Percentiles rank a stretch among this genome's conserved stretches.
Evolutionary conservation across 2,797 vertebrate genomes (phyloP).

Genomic region (Eupleurogrammus muticus): DNA sequence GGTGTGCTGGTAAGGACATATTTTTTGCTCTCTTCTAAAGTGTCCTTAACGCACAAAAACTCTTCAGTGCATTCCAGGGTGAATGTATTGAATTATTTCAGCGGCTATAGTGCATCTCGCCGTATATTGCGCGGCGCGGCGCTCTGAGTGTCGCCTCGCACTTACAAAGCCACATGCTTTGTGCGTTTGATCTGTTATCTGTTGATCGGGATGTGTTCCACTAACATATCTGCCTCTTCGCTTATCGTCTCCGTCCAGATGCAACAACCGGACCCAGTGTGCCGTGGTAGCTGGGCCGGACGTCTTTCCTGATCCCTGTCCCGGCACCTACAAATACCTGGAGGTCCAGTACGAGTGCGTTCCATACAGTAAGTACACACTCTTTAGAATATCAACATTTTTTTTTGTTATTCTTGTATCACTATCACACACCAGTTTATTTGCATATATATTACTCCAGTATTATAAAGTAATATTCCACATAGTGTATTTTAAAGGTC

Average conservation of each 20-base stretch:
- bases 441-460: neutral
- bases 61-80: slow-evolving; percentile 27
- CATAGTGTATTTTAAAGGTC: neutral
- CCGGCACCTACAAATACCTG: slow-evolving; percentile 97
- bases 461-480: neutral
- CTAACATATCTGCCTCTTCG: slow-evolving; percentile 14
- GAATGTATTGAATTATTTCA: slow-evolving; percentile 18
- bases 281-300: slow-evolving; percentile 97
- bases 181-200: slow-evolving; percentile 6
- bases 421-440: neutral
- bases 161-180: neutral
- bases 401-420: neutral
- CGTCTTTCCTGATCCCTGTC: slow-evolving; percentile 97
- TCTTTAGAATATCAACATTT: neutral
- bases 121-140: slow-evolving; percentile 4
- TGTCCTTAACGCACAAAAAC: slow-evolving; percentile 41
- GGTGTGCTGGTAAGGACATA: slow-evolving; percentile 33
- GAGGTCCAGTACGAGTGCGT: slow-evolving; percentile 99
- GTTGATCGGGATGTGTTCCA: neutral
- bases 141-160: neutral
- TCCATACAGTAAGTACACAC: slow-evolving; percentile 94
- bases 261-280: slow-evolving; percentile 98
- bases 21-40: slow-evolving; percentile 37
- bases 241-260: slow-evolving; percentile 80
- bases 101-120: slow-evolving; percentile 9